Evolutionary conservation across 2,888 invertebrate genomes (phyloP), one percentile per base, ranked within the genome.

Genomic region (Horisme vitalbata): DNA sequence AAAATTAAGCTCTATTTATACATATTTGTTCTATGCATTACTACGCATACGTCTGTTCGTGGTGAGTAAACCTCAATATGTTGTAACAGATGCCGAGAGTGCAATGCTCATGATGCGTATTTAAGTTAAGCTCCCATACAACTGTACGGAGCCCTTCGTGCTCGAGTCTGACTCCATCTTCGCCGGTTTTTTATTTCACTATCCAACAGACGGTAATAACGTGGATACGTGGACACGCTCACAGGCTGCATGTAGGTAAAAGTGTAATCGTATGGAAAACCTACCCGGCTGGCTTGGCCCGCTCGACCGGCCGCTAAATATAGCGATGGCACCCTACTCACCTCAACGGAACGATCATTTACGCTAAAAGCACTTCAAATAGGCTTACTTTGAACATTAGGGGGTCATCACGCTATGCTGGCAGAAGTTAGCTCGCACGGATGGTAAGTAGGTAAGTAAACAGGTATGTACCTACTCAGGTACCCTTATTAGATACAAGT

Each of bases 251-350:
- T 63, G 71, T 69, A 67, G 64, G 60, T 44, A 69, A 63, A 55
- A 34, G 41, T 59, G 38, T 73, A 75, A 72, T 75, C 73, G 65
- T 34, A 41, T 57, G 74, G 71, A 72, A 74, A 76, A 66, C 67
- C 60, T 60, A 72, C 72, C 71, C 71, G 71, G 71, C 51, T 67
- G 68, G 63, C 44, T 65, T 64, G 61, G 55, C 45, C 57, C 35
- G 62, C 63, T 63, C 63, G 63, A 61, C 61, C 58, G 57, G 57
- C 48, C 54, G 49, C 66, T 70, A 68, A 61, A 65, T 68, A 59
- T 71, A 71, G 52, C 58, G 47, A 20, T 27, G 51, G 51, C 56
- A 32, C 52, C 41, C 50, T 49, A 41, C 46, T 41, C 48, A 39
- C 44, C 47, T 41, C 45, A 46, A 41, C 44, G 54, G 52, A 48